Base-by-base conservation (phyloP, 2,797 vertebrate genomes). In the Chelidonichthys spinosus region DNA sequence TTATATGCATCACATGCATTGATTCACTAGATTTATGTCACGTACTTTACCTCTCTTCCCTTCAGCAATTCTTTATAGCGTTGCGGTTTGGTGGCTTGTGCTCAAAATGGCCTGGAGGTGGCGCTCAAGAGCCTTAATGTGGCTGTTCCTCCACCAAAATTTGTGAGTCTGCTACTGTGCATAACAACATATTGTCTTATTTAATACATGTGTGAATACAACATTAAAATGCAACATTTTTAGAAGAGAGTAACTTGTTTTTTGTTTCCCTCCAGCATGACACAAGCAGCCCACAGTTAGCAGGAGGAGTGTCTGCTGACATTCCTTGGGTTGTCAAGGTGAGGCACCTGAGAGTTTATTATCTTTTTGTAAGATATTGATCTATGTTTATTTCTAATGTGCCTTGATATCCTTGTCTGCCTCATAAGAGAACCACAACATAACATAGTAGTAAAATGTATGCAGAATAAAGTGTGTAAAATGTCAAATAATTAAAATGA, bases 71-170 rank as follows among this genome's bases (percentile, higher is more conserved):
- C 90, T 99, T 98, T 90, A 94, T 98, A 85, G 98, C 98, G 2
- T 89, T 99, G 76, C 94, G 96, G 66, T 95, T 95, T 99, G 84
- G 97, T 99, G 85, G 97, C 97, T 1, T 99, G 98, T 92, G 98
- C 98, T 65, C 98, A 99, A 91, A 99, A 98, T 96, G 98, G 98
- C 92, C 92, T 98, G 91, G 97, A 99, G 79, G 96, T 99, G 94
- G 96, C 96, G 52, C 93, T 96, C 83, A 96, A 91, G 90, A 97
- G 95, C 90, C 96, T 99, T 83, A 94, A 93, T 76, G 89, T 95
- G 85, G 92, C 96, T 79, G 97, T 98, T 91, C 96, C 97, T 88
- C 95, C 96, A 54, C 98, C 98, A 46, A 96, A 96, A 96, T 99
- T 99, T 97, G 98, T 99, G 95, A 98, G 98, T 95, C 9, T 77